phyloP scores from a whole-genome alignment of 2,888 invertebrate genomes.

The Melanostoma scalare region DNA sequence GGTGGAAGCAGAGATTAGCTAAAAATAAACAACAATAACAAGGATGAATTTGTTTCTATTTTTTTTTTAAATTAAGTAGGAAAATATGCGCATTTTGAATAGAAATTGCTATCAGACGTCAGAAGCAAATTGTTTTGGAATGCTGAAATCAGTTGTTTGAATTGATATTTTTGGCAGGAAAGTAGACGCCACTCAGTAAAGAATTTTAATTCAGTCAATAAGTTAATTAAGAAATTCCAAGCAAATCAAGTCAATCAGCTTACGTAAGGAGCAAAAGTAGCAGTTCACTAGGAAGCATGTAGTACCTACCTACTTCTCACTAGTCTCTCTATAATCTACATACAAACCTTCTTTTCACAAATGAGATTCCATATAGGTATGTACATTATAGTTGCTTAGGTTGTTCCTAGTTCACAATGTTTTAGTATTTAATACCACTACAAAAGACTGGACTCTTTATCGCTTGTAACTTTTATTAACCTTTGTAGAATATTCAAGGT shows the following conservation, averaged over 20 bases:
- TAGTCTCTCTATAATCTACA: no score
- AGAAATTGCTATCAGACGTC: slow-evolving; percentile 59
- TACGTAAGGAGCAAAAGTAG: slow-evolving; percentile 29
- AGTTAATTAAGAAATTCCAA: slow-evolving; percentile 59
- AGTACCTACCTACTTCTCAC: no score
- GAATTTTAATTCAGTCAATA: slow-evolving; percentile 67
- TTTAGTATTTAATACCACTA: no score
- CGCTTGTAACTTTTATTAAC: no score
- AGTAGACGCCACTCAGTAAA: slow-evolving; percentile 58
- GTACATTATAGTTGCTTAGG: no score
- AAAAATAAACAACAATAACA: slow-evolving; percentile 53
- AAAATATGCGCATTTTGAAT: slow-evolving; percentile 56
- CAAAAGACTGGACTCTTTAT: no score
- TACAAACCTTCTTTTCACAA: no score
- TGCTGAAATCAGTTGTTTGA: slow-evolving; percentile 59
- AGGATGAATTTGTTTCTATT: slow-evolving; percentile 17
- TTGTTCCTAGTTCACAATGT: no score
- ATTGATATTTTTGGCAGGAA: slow-evolving; percentile 56
- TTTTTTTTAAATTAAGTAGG: slow-evolving; percentile 36
- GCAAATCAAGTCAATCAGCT: slow-evolving; percentile 38
- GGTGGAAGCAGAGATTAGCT: slow-evolving; percentile 46
- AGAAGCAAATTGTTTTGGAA: slow-evolving; percentile 63
- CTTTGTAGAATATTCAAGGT: no score
- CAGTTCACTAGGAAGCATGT: not conserved
- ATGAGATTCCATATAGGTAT: no score